These are phyloP conservation scores for Catharus bicknelli DNA, from an alignment of 2,113 vertebrate genomes.

Conservation along the genomic window DNA sequence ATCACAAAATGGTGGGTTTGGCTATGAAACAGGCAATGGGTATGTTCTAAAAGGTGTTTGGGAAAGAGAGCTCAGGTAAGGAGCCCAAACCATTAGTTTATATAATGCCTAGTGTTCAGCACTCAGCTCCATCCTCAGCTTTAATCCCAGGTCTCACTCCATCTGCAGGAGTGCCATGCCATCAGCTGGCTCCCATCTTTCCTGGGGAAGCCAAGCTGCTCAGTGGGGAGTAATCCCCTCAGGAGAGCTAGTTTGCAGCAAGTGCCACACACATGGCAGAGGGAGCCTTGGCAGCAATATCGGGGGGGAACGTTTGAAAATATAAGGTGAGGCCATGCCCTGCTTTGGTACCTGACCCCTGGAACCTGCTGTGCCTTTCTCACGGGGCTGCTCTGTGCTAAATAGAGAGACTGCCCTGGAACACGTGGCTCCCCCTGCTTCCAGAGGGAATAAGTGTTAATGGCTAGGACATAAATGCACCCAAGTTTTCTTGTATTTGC, in stretches of 20 bases:
- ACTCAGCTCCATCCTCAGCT: neutral
- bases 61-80: neutral
- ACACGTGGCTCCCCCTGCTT: fast-evolving
- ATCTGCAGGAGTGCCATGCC: neutral
- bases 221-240: neutral
- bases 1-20: neutral
- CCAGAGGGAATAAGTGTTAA: neutral
- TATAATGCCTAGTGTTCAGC: neutral
- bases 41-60: neutral
- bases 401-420: neutral
- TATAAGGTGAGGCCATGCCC: neutral
- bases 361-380: neutral
- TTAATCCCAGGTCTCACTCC: neutral
- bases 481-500: neutral
- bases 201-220: neutral
- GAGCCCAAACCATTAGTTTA: neutral
- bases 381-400: neutral
- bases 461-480: neutral
- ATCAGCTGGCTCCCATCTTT: neutral
- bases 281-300: fast-evolving
- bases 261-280: fast-evolving
- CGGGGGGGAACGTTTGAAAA: neutral
- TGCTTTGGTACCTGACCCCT: fast-evolving
- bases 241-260: neutral
- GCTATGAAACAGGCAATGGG: neutral